A percentile compares a stretch with the other conserved stretches of the same genome.
Conservation (phyloP, 2,113 vertebrate genomes). For the Actenoides lindsayi region DNA sequence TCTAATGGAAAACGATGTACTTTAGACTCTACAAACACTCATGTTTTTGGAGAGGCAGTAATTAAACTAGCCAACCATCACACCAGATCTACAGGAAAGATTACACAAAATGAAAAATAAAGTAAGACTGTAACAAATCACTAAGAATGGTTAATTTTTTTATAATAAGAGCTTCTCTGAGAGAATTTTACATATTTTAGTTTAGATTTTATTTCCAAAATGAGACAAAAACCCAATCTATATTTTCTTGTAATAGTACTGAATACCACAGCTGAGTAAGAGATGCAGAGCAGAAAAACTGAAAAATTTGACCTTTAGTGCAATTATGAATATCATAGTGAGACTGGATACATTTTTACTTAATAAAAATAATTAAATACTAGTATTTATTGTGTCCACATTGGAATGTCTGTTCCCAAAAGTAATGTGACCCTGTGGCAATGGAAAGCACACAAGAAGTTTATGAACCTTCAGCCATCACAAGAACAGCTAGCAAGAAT, state of each 20-base stretch:
- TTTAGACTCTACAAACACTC: not conserved
- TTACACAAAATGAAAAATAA: not conserved
- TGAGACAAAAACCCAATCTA: not conserved
- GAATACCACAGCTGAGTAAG: not conserved
- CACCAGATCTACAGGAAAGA: not conserved
- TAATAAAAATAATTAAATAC: not conserved
- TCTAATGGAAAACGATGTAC: not conserved
- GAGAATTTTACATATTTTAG: not conserved
- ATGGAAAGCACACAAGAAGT: not conserved
- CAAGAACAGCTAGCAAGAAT: not conserved
- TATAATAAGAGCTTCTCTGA: not conserved
- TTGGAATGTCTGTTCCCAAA: not conserved
- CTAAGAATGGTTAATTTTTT: not conserved
- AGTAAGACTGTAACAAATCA: not conserved
- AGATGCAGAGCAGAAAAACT: not conserved
- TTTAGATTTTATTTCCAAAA: not conserved
- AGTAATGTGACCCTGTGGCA: not conserved
- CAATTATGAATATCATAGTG: not conserved
- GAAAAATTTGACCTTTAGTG: not conserved
- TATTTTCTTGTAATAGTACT: not conserved
- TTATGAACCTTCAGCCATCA: not conserved
- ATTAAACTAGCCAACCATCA: not conserved
- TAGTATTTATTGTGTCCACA: not conserved
- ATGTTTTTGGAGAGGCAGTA: not conserved
- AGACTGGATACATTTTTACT: not conserved